Base-by-base conservation (phyloP, 2,113 vertebrate genomes). In the Baryphthengus martii region DNA sequence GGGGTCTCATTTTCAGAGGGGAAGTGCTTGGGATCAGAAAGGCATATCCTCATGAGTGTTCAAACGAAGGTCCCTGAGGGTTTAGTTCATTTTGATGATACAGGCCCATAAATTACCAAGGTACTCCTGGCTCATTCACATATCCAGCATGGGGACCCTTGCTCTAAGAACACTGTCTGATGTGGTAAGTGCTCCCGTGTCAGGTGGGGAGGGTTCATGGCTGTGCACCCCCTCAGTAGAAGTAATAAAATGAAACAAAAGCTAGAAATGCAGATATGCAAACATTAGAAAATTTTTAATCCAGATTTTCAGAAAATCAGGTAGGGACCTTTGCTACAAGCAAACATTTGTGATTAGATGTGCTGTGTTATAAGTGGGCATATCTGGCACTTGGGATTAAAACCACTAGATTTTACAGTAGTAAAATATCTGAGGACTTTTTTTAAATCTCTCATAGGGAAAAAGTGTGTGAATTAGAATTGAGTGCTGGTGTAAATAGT, bases 361-460 rank as follows among this genome's bases (percentile, higher is more conserved):
- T 58, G 18, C 53, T 63, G 31, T 79, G 35, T 35, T 70, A 0
- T 62, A 50, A 62, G 45, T 67, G 47, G 66, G 49, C 39, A 13
- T 76, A 33, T 58, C 37, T 93, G 73, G 35, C 45, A 78, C 53
- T 76, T 75, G 47, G 42, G 61, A 20, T 78, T 88, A 72, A 92
- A 78, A 86, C 7, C 37, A 37, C 37, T 81, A 53, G 53, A 52
- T 87, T 90, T 95, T 96, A 94, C 95, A 95, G 94, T 66, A 96
- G 92, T 87, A 82, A 94, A 88, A 49, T 53, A 67, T 65, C 49
- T 74, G 90, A 94, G 76, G 77, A 73, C 75, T 65, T 65, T 55
- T 49, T 4, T 3, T 3, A 62, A 80, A 88, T 81, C 61, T 59
- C 85, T 88, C 11, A 1, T 26, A 71, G 40, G 52, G 68, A 68